Conservation (phyloP, 2,113 vertebrate genomes). For the Pithys albifrons region DNA sequence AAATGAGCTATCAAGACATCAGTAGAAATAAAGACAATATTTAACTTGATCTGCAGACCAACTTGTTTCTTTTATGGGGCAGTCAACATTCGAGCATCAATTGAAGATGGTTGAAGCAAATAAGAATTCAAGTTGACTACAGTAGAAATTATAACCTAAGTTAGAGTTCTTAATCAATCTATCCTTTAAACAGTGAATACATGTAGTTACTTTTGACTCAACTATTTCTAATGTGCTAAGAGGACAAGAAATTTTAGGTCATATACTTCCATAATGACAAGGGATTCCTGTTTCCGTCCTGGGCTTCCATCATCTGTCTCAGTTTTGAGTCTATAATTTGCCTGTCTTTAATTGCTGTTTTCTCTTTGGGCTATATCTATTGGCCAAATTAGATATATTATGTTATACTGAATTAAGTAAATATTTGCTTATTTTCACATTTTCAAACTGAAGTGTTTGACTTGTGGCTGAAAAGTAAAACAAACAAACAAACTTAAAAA, state of each 20-base stretch:
- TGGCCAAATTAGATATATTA: not conserved
- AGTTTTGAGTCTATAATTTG: not conserved
- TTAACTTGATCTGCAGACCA: not conserved
- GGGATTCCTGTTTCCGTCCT: not conserved
- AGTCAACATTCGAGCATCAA: rapidly evolving
- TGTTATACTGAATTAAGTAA: not conserved
- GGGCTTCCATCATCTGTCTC: not conserved
- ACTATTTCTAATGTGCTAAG: not conserved
- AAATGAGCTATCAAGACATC: not conserved
- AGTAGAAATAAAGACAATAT: not conserved
- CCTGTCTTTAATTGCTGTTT: not conserved
- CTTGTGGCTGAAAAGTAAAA: not conserved
- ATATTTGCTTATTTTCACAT: not conserved
- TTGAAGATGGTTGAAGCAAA: not conserved
- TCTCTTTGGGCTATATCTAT: not conserved
- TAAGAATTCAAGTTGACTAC: not conserved
- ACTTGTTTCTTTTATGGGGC: not conserved
- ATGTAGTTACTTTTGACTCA: not conserved
- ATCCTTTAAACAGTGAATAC: not conserved
- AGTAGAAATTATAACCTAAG: not conserved
- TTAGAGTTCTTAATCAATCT: not conserved
- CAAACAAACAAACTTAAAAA: not conserved
- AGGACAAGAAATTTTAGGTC: not conserved
- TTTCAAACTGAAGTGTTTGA: not conserved
- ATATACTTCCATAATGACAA: not conserved